phyloP scores from a whole-genome alignment of 1,140 invertebrate genomes.

The Conus betulinus region DNA sequence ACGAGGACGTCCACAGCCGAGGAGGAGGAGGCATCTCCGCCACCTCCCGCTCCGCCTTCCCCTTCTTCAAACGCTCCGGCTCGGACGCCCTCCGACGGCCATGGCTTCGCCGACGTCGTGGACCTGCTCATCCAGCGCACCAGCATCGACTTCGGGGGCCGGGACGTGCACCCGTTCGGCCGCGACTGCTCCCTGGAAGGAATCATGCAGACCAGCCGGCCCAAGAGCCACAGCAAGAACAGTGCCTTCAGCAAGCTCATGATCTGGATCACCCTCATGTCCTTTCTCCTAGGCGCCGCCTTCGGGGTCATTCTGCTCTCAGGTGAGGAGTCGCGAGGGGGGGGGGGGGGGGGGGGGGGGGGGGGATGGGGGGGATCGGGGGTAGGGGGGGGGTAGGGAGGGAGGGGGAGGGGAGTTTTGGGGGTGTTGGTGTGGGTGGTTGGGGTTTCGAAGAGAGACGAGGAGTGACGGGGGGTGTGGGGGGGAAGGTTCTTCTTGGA shows the following conservation, averaged over 20 bases:
- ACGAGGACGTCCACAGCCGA: neutral
- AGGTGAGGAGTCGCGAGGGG: neutral
- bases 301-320: constrained; percentile 11
- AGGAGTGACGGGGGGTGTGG: neutral
- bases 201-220: constrained; percentile 22
- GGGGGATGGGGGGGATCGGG: too few relatives aligned
- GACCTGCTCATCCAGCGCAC: constrained; percentile 31
- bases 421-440: neutral
- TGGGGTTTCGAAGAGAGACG: too few relatives aligned
- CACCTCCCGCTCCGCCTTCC: neutral
- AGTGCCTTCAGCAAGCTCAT: constrained; percentile 36
- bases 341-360: too few relatives aligned
- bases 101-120: constrained; percentile 27
- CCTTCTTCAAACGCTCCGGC: neutral
- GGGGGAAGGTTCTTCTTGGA: neutral
- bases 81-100: neutral
- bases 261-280: constrained; percentile 24
- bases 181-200: constrained; percentile 33
- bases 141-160: neutral
- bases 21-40: neutral
- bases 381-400: too few relatives aligned
- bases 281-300: neutral
- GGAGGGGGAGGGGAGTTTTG: too few relatives aligned
- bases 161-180: constrained; percentile 32
- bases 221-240: constrained; percentile 40